A percentile compares a stretch with the other conserved stretches of the same genome.
These are phyloP conservation scores for Pterocles orientalis DNA, from an alignment of 2,113 vertebrate genomes.

Conservation along the genomic window DNA sequence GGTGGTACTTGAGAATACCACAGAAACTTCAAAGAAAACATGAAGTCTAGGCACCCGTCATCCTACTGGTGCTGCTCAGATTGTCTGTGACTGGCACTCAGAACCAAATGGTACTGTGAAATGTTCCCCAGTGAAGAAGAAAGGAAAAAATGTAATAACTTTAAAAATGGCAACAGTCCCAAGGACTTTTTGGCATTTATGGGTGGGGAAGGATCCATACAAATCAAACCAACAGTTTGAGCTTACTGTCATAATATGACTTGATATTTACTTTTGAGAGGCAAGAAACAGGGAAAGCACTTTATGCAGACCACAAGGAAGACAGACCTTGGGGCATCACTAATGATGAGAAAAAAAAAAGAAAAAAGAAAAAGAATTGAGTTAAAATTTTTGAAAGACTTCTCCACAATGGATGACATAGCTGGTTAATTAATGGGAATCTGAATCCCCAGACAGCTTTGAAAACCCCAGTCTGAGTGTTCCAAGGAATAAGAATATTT, in stretches of 20 bases:
- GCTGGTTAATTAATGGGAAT: not conserved
- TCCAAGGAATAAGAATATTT: not conserved
- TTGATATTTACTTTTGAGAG: not conserved
- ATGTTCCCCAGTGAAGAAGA: not conserved
- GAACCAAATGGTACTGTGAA: not conserved
- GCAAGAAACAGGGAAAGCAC: not conserved
- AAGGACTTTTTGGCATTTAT: not conserved
- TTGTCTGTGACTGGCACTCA: not conserved
- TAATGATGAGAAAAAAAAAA: not conserved
- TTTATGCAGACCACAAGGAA: constrained; percentile 2
- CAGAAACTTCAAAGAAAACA: not conserved
- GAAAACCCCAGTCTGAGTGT: not conserved
- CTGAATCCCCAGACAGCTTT: not conserved
- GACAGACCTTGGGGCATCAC: not conserved
- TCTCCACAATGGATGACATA: not conserved
- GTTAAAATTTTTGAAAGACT: not conserved
- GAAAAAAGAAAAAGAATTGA: not conserved
- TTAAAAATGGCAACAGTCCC: not conserved
- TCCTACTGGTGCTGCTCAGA: not conserved
- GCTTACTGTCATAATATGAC: not conserved
- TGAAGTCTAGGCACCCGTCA: not conserved
- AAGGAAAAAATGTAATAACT: not conserved
- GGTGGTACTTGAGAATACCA: not conserved
- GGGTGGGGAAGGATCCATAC: not conserved
- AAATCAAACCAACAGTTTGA: not conserved